Conservation (phyloP, 1,140 invertebrate genomes). For the Drosophila pandora region DNA sequence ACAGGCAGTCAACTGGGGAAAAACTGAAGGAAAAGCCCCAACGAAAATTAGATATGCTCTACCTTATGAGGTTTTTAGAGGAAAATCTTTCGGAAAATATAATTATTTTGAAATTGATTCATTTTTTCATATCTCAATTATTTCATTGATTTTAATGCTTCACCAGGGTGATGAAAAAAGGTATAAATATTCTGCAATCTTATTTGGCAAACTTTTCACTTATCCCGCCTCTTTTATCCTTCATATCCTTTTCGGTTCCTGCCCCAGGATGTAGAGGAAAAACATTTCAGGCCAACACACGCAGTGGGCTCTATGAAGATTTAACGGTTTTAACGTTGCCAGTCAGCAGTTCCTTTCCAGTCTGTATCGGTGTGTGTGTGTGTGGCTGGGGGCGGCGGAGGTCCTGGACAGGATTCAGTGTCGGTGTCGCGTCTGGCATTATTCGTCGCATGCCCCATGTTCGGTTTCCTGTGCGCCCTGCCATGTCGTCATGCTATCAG, state of each 20-base stretch:
- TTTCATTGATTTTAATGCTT: background rate
- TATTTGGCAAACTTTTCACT: background rate
- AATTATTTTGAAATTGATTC: background rate
- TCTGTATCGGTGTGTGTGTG: slow-evolving; percentile 9
- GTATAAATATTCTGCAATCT: background rate
- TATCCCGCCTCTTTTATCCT: background rate
- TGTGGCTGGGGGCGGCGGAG: slow-evolving; percentile 14
- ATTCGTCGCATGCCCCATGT: slow-evolving; percentile 64
- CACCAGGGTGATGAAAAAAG: background rate
- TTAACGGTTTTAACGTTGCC: slow-evolving; percentile 81
- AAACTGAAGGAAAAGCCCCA: background rate
- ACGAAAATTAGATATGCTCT: slow-evolving; percentile 16
- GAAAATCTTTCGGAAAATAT: background rate
- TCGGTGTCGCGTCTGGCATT: slow-evolving; percentile 79
- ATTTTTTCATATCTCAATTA: background rate
- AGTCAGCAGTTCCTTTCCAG: slow-evolving; percentile 70
- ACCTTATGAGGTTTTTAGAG: background rate
- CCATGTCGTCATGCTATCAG: slow-evolving; percentile 72
- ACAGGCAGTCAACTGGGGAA: background rate
- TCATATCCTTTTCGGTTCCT: background rate
- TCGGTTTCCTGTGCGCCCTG: slow-evolving; percentile 72
- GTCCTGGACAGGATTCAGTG: slow-evolving; percentile 34
- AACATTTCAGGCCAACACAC: slow-evolving; percentile 59
- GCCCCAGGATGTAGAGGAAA: slow-evolving; percentile 25
- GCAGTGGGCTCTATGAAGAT: slow-evolving; percentile 77